phyloP scores from a whole-genome alignment of 2,888 invertebrate species.

The Cactoblastis cactorum region DNA sequence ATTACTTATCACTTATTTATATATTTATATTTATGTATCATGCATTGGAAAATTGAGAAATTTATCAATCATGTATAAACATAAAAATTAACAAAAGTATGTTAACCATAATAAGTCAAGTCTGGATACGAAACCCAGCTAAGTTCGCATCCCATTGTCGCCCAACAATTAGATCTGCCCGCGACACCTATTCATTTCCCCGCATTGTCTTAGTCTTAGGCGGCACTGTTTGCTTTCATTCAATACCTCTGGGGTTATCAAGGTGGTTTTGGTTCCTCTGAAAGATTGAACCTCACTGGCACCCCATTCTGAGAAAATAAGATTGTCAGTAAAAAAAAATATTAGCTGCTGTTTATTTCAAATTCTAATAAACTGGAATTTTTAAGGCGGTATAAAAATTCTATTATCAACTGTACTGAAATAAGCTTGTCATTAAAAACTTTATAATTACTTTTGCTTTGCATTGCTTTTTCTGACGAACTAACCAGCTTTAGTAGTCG shows the following conservation, averaged over 20 bases:
- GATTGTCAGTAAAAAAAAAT: background rate
- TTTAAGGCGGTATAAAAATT: too few species aligned
- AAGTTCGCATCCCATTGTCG: slow-evolving; percentile 43
- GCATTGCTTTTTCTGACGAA: too few species aligned
- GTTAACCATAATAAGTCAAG: slow-evolving; percentile 16
- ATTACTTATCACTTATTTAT: too few species aligned
- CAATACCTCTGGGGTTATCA: slow-evolving; percentile 23
- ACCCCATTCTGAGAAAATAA: background rate
- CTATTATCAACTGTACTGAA: too few species aligned
- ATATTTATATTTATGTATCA: too few species aligned
- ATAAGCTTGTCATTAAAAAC: too few species aligned
- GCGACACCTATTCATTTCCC: slow-evolving; percentile 67
- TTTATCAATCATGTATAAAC: too few species aligned
- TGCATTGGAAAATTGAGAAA: too few species aligned
- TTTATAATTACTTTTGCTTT: too few species aligned
- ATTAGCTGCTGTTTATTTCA: too few species aligned
- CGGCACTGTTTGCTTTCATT: slow-evolving; percentile 41
- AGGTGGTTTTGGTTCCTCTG: background rate
- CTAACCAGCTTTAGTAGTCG: too few species aligned
- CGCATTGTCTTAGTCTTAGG: slow-evolving; percentile 51
- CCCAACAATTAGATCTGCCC: slow-evolving; percentile 62
- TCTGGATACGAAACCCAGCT: slow-evolving; percentile 25
- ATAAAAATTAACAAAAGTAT: background rate
- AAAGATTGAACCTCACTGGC: background rate
- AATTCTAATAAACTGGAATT: too few species aligned